Evolutionary conservation across 2,888 invertebrate genomes (phyloP), one percentile per base, ranked within the genome.

Genomic region (Zelleria hepariella): DNA sequence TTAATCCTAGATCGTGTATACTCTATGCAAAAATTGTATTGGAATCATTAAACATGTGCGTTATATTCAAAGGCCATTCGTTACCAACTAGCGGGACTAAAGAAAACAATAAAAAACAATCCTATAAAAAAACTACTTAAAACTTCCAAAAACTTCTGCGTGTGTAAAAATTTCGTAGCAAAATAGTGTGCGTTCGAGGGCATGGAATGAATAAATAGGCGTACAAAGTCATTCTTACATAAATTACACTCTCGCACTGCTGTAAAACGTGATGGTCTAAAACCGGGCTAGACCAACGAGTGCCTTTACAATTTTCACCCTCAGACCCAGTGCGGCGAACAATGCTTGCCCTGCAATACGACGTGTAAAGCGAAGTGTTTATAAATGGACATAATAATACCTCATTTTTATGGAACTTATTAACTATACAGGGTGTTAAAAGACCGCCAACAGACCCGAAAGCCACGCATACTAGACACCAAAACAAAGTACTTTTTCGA

Each of bases 171-270:
- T 68, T 77, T 74, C 67, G 66, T 86, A 86, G 83, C 82, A 86
- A 86, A 86, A 86, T 86, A 84, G 73, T 76, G 72, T 66, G 71
- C 72, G 72, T 70, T 74, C 69, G 32, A 72, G 63, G 72, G 75
- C 73, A 74, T 82, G 83, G 85, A 85, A 80, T 81, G 75, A 81
- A 82, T 71, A 48, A 65, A 64, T 70, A 77, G 82, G 85, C 71
- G 77, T 82, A 84, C 5, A 57, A 42, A 57, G 15, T 47, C 47
- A 47, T 47, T n/a, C 10, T 47, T 7, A 24, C 57, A 57, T 23
- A 20, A 6, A 26, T 27, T 27, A 55, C 55, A 55, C 55, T 55
- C 20, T 15, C 21, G 52, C 49, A 49, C 49, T 15, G 21, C 23
- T 52, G 52, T 52, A 52, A 24, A 52, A 24, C 24, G 52, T 52